These are phyloP conservation scores for Lapara coniferarum DNA, from an alignment of 2,888 invertebrate genomes.

Conservation along the genomic window DNA sequence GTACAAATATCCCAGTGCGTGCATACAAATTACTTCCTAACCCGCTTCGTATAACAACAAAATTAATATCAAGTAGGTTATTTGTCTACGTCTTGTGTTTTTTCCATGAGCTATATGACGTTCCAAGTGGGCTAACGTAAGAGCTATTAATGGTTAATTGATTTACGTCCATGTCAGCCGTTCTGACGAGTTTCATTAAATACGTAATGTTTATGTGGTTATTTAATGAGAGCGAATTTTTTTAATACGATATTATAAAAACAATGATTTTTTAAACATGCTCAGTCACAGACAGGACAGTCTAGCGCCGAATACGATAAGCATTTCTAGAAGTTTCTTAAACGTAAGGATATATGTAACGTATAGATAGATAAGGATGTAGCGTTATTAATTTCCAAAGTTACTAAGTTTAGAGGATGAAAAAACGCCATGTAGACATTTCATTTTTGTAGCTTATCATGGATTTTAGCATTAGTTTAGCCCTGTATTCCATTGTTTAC, in stretches of 20 bases:
- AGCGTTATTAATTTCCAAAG: constrained; percentile 65
- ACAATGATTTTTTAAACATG: no score
- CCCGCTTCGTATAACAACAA: constrained; percentile 49
- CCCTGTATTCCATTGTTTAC: constrained; percentile 48
- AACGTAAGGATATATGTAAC: constrained; percentile 60
- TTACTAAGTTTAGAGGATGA: constrained; percentile 83
- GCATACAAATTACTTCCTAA: constrained; percentile 52
- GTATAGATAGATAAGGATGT: constrained; percentile 59
- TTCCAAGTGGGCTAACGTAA: not conserved
- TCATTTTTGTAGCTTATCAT: constrained; percentile 69
- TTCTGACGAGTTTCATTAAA: not conserved
- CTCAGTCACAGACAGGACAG: not conserved
- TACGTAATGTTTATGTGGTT: not conserved
- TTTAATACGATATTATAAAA: not conserved
- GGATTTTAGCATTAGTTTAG: constrained; percentile 71
- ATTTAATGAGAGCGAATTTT: not conserved
- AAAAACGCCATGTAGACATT: constrained; percentile 67
- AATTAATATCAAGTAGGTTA: constrained; percentile 59
- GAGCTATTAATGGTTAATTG: not conserved
- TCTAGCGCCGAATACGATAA: constrained; percentile 58
- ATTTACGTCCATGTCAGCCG: not conserved
- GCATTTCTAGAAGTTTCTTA: constrained; percentile 50
- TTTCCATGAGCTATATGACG: constrained; percentile 1
- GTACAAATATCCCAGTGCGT: constrained; percentile 47
- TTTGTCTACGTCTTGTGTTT: constrained; percentile 33